Base-by-base conservation (phyloP, 2,797 vertebrate genomes). In the Eutrigla gurnardus region DNA sequence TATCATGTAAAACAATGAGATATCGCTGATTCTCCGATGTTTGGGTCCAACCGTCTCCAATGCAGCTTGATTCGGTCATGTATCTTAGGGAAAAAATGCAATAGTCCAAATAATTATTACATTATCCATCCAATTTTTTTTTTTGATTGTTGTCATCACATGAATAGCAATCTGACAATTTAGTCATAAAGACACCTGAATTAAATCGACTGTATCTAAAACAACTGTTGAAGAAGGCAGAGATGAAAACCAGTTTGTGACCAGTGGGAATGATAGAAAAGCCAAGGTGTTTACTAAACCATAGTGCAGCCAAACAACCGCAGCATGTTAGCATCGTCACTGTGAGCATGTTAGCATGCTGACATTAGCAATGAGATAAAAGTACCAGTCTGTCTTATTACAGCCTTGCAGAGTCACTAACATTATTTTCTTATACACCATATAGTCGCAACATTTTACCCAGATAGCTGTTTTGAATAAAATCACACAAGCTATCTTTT, bases 1-100 rank as follows among this genome's bases (percentile, higher is more conserved):
- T 81, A 80, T 80, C 67, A 67, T 84, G 73, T 87, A 75, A 83
- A 88, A 75, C 47, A 80, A 74, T 76, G 59, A 70, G 64, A 68
- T 68, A 47, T 40, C 8, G 25, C 58, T 46, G 14, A n/a, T 17
- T 69, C 66, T 66, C 17, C 35, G 12, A 18, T 65, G 32, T 60
- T 78, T 78, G 32, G 39, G 36, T 63, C 13, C 18, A 36, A 77
- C 15, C 18, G 39, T 73, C 9, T 76, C 18, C 10, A 70, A 5
- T 59, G 43, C 45, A 73, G 7, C 17, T 67, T 49, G n/a, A 11
- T 67, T 52, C 10, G 7, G 11, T 42, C 12, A 50, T 47, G 42
- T 65, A 3, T 1, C 49, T 45, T 43, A 3, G 3, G 17, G 33
- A 39, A 58, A 2, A 18, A 68, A 17, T 39, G 7, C 0, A 50